phyloP scores from a whole-genome alignment of 2,113 vertebrate genomes.

The Theristicus caerulescens region DNA sequence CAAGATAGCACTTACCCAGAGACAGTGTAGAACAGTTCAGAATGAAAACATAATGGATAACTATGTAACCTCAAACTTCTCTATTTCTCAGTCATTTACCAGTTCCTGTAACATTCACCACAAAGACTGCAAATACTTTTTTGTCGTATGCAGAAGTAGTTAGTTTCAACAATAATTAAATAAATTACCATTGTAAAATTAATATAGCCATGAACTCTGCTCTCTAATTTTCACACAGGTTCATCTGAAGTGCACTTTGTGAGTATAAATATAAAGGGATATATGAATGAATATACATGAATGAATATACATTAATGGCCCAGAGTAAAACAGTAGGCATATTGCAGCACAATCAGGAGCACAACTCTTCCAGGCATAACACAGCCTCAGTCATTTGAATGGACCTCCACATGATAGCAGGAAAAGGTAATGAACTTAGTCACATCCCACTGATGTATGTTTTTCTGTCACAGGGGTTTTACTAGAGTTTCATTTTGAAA shows the following conservation, averaged over 20 bases:
- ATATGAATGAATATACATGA: neutral
- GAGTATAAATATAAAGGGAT: neutral
- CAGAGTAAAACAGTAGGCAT: neutral
- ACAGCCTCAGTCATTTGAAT: neutral
- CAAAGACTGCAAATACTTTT: neutral
- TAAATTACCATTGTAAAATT: neutral
- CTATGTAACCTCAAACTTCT: neutral
- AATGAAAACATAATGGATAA: neutral
- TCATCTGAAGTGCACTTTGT: neutral
- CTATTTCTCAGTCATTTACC: neutral
- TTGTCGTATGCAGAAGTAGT: fast-evolving
- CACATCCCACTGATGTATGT: neutral
- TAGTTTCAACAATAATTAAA: neutral
- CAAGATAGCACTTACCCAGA: neutral
- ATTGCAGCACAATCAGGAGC: neutral
- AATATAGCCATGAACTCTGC: neutral
- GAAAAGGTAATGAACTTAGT: neutral
- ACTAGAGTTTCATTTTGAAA: neutral
- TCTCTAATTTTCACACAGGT: neutral
- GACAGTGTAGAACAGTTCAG: neutral
- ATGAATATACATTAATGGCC: neutral
- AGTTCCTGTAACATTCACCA: neutral
- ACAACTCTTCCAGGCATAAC: neutral
- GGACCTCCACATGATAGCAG: neutral
- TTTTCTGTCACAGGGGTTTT: neutral